Evolutionary conservation across 2,888 invertebrate genomes (phyloP), one percentile per base, ranked within the genome.

Genomic region (Eupithecia subfuscata): DNA sequence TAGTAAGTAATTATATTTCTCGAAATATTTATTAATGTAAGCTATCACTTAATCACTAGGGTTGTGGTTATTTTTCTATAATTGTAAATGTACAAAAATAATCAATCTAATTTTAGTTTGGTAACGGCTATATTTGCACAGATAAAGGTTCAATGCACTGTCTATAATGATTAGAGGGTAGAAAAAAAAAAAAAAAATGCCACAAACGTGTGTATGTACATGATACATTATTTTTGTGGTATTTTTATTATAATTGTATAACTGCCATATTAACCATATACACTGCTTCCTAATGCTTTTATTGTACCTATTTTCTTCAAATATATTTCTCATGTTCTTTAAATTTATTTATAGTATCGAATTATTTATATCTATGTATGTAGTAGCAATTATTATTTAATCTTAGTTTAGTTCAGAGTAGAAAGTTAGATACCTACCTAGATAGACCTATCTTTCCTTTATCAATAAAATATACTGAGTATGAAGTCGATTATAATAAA

Each of bases 211-310:
- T 37, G 37, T 37, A 37, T 37, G 37, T 37, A 37, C 37, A 37
- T 37, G 37, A 7, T 3, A 8, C n/a, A 16, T 70, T 8, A 16
- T 34, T 25, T 25, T 74, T 40, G 71, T 78, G 81, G 65, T 77
- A 81, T 78, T 77, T 82, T 84, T 85, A 85, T 85, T 85, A 82
- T 83, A 81, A 79, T 79, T 81, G 74, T 81, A 69, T 79, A 79
- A 84, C 86, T 82, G 87, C 87, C 74, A 85, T 83, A 86, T 85
- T 90, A 89, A 90, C 87, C 83, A 79, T 81, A 82, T 80, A 85
- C 84, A 84, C 84, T 86, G 91, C 91, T 92, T 91, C 78, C 82
- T 89, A 91, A 92, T 88, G 91, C 92, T 91, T 80, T 78, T 78
- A 79, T 87, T 83, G 71, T 78, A 85, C 82, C 16, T 67, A 67